Evolutionary conservation across 2,113 vertebrate genomes (phyloP), one percentile per base, ranked within the genome.

Genomic region (Nothocercus julius): DNA sequence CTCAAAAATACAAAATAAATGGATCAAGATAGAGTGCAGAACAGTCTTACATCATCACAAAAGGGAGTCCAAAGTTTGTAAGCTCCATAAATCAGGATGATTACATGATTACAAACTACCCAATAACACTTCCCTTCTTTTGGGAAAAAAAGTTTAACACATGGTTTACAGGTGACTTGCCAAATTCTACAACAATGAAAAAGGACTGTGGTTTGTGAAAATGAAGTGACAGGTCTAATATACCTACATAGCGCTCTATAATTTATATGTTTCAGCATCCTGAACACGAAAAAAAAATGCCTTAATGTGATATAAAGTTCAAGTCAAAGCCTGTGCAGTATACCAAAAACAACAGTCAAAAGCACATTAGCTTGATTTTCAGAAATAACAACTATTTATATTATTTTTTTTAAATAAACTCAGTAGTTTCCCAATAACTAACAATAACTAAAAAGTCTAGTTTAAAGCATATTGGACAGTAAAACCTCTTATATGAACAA

Each of bases 271-370:
- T 36, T 70, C 28, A 56, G 19, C 13, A 21, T 34, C 40, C 58
- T 61, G 11, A 64, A 72, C 7, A 78, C 19, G 49, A 49, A 67
- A 85, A 82, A 83, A 1, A 30, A 24, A 38, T 64, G 20, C 16
- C 45, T 72, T 69, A 75, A 7, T 0, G 0, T 3, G 3, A 1
- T 28, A 54, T 15, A 59, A 84, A 63, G n/a, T 9, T 77, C 14
- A 38, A 69, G 20, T 49, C 44, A 56, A 34, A 2, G 28, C 11
- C 15, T 27, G 16, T 3, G 14, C 24, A 58, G 16, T 24, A 14
- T n/a, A 28, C 53, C 5, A 44, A 7, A 49, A 0, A 0, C 4
- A 72, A 80, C 13, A 27, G 17, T 4, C 34, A 77, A 66, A 69
- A 40, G 1, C 8, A 32, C 16, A n/a, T 30, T 28, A 56, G 53